Base-by-base conservation (phyloP, 2,797 vertebrate species). In the Echiichthys vipera region DNA sequence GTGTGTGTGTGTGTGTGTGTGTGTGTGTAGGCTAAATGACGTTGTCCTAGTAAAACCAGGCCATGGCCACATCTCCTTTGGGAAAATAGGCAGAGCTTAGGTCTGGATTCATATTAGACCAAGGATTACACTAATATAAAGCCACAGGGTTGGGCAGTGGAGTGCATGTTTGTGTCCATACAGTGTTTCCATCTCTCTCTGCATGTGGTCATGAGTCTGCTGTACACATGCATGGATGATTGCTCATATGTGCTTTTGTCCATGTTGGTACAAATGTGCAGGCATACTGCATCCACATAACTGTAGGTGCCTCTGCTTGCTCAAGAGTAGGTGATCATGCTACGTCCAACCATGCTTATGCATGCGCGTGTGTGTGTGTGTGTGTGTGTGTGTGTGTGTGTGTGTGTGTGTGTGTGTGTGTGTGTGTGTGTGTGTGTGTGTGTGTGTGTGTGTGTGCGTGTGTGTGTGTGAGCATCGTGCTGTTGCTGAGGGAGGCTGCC, bases 371-470 rank as follows among this genome's bases (percentile, higher is more conserved):
- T 83, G 81, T 68, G 72, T n/a, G 78, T 71, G 70, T 84, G 85
- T 80, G 84, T 83, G 81, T 68, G 72, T n/a, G 78, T 71, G 70
- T 84, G 85, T 80, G 84, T 83, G 81, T 68, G 72, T n/a, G 78
- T 71, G 70, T 84, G 85, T 80, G 84, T 83, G 81, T 68, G 72
- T n/a, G 78, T 71, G 70, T 84, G 85, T 80, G 84, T 83, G 81
- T 68, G 72, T n/a, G 78, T 71, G 70, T 84, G 85, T 80, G 84
- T 83, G 81, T 68, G 72, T n/a, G 78, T 71, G 70, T 84, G 85
- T 80, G 84, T 83, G 81, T 68, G 72, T 71, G 70, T 84, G 85
- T 80, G 84, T 83, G 81, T 68, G 72, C n/a, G n/a, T n/a, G 78
- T 71, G 70, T 84, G 85, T 80, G 84, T 83, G 81, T 68, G 72